Conservation (phyloP, 2,113 vertebrate genomes). For the Columba janthina region DNA sequence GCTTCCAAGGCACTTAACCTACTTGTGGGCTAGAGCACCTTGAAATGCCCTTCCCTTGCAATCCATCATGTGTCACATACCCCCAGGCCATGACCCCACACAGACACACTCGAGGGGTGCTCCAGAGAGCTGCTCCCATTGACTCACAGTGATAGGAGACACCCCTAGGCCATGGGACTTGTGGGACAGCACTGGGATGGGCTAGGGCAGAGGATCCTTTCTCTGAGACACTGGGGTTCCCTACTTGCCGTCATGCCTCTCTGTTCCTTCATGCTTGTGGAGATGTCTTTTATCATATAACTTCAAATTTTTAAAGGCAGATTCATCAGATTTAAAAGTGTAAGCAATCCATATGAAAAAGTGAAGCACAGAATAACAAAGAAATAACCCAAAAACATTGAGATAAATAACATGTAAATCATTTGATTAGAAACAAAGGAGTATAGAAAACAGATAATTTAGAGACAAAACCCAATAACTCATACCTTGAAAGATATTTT, state of each 20-base stretch:
- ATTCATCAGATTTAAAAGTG: not conserved
- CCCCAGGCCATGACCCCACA: not conserved
- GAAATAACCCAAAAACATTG: not conserved
- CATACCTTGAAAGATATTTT: not conserved
- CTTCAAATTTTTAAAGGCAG: not conserved
- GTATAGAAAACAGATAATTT: not conserved
- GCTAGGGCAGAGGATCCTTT: not conserved
- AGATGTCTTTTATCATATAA: not conserved
- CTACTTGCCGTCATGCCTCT: fast-evolving
- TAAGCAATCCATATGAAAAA: not conserved
- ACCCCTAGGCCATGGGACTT: not conserved
- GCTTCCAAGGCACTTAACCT: not conserved
- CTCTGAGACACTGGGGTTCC: not conserved
- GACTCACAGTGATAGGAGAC: fast-evolving
- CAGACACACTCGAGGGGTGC: too few species aligned
- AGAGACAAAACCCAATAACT: not conserved
- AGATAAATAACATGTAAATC: not conserved
- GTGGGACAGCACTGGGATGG: not conserved
- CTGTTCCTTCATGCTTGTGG: fast-evolving
- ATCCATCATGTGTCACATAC: not conserved
- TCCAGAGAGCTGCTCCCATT: not conserved
- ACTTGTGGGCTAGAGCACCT: fast-evolving
- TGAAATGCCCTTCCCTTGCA: not conserved
- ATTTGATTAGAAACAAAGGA: not conserved
- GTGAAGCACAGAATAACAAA: not conserved